A percentile compares a stretch with the other conserved stretches of the same genome.
phyloP scores from a whole-genome alignment of 2,113 vertebrate species.

The Thinocorus orbignyianus region DNA sequence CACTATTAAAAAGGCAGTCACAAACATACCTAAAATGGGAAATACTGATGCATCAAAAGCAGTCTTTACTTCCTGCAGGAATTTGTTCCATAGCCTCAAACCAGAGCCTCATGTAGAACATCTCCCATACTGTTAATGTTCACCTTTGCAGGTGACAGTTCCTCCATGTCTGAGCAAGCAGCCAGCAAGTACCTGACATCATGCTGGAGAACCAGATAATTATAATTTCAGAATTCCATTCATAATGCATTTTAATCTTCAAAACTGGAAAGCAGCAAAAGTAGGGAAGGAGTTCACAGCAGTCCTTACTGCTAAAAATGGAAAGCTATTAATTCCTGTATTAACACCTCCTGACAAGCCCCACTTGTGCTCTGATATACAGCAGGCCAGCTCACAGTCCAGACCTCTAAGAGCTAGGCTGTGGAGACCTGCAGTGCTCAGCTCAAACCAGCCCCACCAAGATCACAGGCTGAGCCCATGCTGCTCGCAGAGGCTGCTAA shows the following conservation, averaged over 20 bases:
- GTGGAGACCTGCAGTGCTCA: neutral
- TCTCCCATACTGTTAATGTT: neutral
- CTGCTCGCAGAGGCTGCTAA: neutral
- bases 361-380: neutral
- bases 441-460: neutral
- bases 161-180: neutral
- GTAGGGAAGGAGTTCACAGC: neutral
- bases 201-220: neutral
- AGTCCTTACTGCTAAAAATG: conserved; percentile 12
- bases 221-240: neutral
- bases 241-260: neutral
- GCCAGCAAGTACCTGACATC: neutral
- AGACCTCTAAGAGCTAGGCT: neutral
- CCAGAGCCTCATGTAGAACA: neutral
- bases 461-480: neutral
- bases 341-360: conserved; percentile 19
- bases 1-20: neutral
- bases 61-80: neutral
- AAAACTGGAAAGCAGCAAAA: neutral
- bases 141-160: neutral
- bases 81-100: neutral
- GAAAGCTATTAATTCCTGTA: neutral
- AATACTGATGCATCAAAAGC: neutral
- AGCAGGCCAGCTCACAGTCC: neutral
- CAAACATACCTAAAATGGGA: neutral